Base-by-base conservation (phyloP, 2,888 invertebrate genomes). In the Amblyteles armatorius region DNA sequence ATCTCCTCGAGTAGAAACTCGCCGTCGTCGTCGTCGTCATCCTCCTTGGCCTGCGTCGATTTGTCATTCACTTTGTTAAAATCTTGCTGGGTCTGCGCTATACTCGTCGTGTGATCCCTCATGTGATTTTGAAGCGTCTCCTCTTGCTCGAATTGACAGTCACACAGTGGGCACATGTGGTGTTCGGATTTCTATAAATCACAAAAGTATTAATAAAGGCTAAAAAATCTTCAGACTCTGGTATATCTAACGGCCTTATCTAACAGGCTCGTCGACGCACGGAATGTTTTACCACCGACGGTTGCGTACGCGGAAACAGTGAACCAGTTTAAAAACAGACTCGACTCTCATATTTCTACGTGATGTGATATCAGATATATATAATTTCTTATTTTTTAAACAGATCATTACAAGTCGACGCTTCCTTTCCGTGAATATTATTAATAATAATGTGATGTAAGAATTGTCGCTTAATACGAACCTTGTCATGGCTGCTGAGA, bases 1-100 rank as follows among this genome's bases (percentile, higher is more conserved):
- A 93, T 93, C 71, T 93, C 93, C 19, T 93, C 93, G 4, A 93
- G 78, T 16, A 92, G 87, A 44, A 93, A 93, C 33, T 93, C 91
- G 16, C 91, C 88, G 7, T 90, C 91, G 26, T 91, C 88, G 5
- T 90, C 91, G 26, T 91, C 88, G 6, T 90, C 90, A 0, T 86
- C 82, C 4, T 85, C 84, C 6, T 86, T 85, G 6, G 65, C 81
- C 16, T 87, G 83, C 7, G 36, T 79, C 0, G 76, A 68, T 19
- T 76, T 81, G n/a, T 80, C 74, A 1, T 80, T 55, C 3, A 36
- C 79, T 7, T 86, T 79, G 16, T 86, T 80, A 11, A 85, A 44
- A 6, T 86, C 83, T n/a, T 85, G 84, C 29, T 90, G 89, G 0
- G 85, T 86, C 33, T 91, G 89, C 33, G 90, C 76, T 40, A 90